A percentile compares a stretch with the other conserved stretches of the same genome.
Conservation (phyloP, 2,113 vertebrate genomes). For the Glaucidium brasilianum region DNA sequence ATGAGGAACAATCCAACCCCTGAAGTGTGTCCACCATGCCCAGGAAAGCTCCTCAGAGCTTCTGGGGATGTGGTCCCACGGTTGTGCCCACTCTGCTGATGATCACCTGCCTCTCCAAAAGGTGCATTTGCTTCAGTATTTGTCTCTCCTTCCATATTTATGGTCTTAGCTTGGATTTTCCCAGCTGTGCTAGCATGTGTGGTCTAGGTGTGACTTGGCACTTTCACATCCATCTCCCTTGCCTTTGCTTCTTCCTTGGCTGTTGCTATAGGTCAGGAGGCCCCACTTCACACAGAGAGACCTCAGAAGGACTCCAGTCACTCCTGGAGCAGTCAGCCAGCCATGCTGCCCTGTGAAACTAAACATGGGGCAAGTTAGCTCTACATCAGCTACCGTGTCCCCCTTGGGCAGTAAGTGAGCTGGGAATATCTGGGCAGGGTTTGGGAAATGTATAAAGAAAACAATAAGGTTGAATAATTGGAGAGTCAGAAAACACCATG, state of each 20-base stretch:
- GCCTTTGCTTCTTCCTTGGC: not conserved
- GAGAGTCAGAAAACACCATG: not conserved
- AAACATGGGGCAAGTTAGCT: not conserved
- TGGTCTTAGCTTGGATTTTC: not conserved
- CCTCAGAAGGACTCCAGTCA: not conserved
- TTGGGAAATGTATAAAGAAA: not conserved
- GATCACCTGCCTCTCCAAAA: not conserved
- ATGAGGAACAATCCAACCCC: not conserved
- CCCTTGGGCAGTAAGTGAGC: not conserved
- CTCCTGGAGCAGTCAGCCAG: not conserved
- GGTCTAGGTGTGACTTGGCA: not conserved
- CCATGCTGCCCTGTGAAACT: rapidly evolving
- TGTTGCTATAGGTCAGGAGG: not conserved
- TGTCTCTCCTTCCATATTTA: not conserved
- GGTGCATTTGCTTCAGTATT: not conserved
- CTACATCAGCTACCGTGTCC: not conserved
- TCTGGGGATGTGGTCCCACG: not conserved
- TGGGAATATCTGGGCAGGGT: not conserved
- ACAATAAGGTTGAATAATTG: not conserved
- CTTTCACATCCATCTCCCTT: not conserved
- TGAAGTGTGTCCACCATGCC: not conserved
- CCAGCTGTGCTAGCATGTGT: not conserved
- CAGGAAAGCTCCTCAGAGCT: not conserved
- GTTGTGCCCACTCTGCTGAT: not conserved
- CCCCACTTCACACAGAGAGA: not conserved